Evolutionary conservation across 2,888 invertebrate species (phyloP).

Genomic region (Belgica antarctica): DNA sequence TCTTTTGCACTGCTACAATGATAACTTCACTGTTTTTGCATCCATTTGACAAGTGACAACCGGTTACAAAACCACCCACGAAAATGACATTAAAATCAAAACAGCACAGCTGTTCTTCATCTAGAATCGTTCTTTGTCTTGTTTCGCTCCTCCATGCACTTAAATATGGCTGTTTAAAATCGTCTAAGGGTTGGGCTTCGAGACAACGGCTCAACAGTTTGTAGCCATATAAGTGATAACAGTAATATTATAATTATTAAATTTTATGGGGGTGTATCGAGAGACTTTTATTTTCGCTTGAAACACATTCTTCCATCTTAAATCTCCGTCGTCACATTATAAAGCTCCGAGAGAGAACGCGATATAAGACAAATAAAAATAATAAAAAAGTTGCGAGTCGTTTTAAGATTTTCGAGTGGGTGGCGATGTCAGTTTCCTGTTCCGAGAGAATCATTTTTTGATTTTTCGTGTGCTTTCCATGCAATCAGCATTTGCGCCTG

Average conservation of each 20-base stretch:
- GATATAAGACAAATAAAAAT: not conserved
- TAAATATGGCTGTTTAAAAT: not conserved
- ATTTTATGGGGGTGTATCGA: conserved; percentile 35
- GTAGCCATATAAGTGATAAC: conserved; percentile 40
- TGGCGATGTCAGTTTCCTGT: conserved; percentile 38
- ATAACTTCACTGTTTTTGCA: too few relatives aligned
- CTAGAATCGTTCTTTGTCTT: not conserved
- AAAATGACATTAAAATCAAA: not conserved
- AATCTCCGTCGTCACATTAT: conserved; percentile 12
- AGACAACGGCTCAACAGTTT: conserved; percentile 1
- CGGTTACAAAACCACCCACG: too few relatives aligned
- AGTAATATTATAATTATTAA: conserved; percentile 39
- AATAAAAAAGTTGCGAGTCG: conserved; percentile 40
- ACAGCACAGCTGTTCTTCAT: not conserved
- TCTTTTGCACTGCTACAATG: too few relatives aligned
- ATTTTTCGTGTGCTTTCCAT: conserved; percentile 13
- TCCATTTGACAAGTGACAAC: too few relatives aligned
- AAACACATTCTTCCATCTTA: conserved; percentile 14
- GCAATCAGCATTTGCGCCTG: conserved; percentile 12
- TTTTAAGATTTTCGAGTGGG: conserved; percentile 21
- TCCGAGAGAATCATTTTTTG: conserved; percentile 2
- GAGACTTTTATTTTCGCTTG: too few relatives aligned
- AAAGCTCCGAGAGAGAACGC: not conserved
- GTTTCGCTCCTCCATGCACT: not conserved
- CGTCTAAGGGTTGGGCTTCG: conserved; percentile 35